Evolutionary conservation across 1,140 invertebrate genomes (phyloP).

Genomic region (Thalassaphorura encarpata): DNA sequence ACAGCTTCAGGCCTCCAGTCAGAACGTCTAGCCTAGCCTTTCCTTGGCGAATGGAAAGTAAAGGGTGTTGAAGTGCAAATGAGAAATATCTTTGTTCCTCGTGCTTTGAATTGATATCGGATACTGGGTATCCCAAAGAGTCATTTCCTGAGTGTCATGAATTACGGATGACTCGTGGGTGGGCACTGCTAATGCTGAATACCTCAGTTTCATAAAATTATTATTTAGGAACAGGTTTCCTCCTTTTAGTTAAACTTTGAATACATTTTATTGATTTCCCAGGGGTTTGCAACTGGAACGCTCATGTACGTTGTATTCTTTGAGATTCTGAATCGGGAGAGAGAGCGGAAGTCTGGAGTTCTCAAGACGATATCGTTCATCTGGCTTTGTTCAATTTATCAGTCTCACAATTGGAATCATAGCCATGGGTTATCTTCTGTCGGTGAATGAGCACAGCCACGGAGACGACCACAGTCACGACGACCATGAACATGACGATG

Average conservation of each 20-base stretch:
- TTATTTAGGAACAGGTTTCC: too few relatives aligned
- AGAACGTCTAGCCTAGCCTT: too few relatives aligned
- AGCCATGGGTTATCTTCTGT: constrained; percentile 16
- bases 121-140: too few relatives aligned
- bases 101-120: too few relatives aligned
- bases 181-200: too few relatives aligned
- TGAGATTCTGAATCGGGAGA: constrained; percentile 62
- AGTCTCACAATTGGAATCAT: constrained; percentile 9
- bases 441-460: constrained; percentile 6
- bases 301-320: constrained; percentile 85
- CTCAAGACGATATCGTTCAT: constrained; percentile 4
- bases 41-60: too few relatives aligned
- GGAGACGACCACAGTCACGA: constrained; percentile 1
- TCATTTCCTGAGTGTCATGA: too few relatives aligned
- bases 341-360: constrained; percentile 34
- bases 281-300: constrained; percentile 76
- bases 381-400: constrained; percentile 27
- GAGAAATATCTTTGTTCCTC: too few relatives aligned
- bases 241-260: neutral
- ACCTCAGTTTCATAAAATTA: too few relatives aligned
- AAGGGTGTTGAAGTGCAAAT: too few relatives aligned
- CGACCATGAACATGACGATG: constrained; percentile 12
- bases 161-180: too few relatives aligned
- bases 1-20: too few relatives aligned
- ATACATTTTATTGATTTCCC: constrained; percentile 35